Conservation (phyloP, 2,113 vertebrate species). For the Hydropotes inermis region DNA sequence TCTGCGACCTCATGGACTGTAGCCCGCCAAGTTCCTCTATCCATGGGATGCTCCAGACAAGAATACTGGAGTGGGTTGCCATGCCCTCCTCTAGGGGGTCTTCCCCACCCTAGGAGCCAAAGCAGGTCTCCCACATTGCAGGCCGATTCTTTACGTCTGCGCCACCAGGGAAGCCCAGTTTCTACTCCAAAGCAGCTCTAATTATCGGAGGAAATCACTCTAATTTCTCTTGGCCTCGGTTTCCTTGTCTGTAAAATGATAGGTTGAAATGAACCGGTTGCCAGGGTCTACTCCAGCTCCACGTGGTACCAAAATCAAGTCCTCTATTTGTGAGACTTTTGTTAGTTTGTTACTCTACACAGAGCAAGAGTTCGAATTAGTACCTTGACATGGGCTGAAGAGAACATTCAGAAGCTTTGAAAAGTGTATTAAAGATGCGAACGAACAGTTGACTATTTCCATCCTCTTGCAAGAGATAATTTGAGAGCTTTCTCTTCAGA, state of each 20-base stretch:
- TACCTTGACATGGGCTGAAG: not conserved
- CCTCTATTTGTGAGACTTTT: not conserved
- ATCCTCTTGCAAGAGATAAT: slow-evolving; percentile 7
- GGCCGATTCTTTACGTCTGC: not conserved
- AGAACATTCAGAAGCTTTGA: not conserved
- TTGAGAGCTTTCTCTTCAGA: slow-evolving; percentile 41
- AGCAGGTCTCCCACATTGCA: not conserved
- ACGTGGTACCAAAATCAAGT: not conserved
- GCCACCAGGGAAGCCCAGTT: not conserved
- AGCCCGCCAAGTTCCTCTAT: not conserved
- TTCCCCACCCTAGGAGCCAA: not conserved
- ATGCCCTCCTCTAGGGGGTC: not conserved
- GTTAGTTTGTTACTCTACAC: not conserved
- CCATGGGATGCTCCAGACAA: not conserved
- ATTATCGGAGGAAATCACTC: not conserved
- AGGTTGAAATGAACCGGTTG: not conserved
- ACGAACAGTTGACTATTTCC: slow-evolving; percentile 24
- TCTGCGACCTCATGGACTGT: not conserved
- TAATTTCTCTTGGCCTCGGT: not conserved
- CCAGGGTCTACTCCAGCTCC: not conserved
- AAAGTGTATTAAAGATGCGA: slow-evolving; percentile 28
- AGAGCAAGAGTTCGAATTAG: not conserved
- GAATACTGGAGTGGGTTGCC: not conserved
- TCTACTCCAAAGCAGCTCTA: not conserved
- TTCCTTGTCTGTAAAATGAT: slow-evolving; percentile 26